Conservation (phyloP, 2,797 vertebrate genomes). For the Catharus ustulatus region DNA sequence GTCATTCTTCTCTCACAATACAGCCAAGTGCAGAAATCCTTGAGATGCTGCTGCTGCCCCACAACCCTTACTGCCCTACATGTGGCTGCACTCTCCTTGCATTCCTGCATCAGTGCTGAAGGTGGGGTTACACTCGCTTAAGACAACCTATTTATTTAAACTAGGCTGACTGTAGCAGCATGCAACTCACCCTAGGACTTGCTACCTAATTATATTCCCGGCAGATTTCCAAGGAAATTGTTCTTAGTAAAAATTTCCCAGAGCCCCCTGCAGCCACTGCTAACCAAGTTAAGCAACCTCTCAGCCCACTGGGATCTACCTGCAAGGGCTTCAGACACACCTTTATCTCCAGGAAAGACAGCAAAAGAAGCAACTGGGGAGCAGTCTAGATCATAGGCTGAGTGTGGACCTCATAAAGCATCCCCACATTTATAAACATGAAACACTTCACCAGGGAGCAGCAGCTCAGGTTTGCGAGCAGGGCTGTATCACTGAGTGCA, state of each 20-base stretch:
- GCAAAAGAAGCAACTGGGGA: background rate
- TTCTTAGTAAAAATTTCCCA: background rate
- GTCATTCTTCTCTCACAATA: background rate
- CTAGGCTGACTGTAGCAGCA: background rate
- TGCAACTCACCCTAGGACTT: background rate
- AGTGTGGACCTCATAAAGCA: background rate
- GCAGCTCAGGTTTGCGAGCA: fast-evolving
- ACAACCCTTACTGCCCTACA: background rate
- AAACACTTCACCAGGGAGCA: background rate
- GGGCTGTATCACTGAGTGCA: background rate
- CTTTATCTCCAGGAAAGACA: background rate
- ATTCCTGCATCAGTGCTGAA: background rate
- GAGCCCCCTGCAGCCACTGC: background rate
- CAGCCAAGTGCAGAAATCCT: background rate
- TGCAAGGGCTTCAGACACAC: background rate
- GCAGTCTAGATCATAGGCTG: background rate
- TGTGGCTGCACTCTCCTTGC: fast-evolving
- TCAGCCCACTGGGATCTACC: background rate
- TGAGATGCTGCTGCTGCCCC: background rate
- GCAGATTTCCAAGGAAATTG: background rate
- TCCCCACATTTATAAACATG: background rate
- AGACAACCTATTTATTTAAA: background rate
- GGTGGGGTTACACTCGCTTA: background rate
- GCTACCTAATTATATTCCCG: background rate
- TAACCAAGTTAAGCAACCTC: background rate